Evolutionary conservation across 2,888 invertebrate genomes (phyloP).

Genomic region (Microdon myrmicae): DNA sequence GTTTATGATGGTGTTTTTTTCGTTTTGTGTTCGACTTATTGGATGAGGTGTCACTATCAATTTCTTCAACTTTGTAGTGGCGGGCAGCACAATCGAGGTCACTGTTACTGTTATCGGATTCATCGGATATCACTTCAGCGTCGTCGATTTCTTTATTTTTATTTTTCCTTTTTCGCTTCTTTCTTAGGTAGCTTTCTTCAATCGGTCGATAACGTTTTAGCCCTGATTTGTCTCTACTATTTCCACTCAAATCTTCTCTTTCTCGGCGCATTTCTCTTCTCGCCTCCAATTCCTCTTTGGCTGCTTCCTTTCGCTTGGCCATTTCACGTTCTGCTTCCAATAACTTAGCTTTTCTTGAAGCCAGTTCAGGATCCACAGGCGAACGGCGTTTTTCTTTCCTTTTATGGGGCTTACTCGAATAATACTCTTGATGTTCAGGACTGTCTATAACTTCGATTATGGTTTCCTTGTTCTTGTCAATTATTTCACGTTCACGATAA

Average conservation of each 20-base stretch:
- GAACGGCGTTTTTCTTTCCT: conserved; percentile 56
- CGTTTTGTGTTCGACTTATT: conserved; percentile 54
- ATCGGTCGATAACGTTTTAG: conserved; percentile 55
- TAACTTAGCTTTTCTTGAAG: conserved; percentile 74
- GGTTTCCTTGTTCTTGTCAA: conserved; percentile 47
- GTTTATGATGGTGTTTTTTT: conserved; percentile 61
- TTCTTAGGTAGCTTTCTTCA: conserved; percentile 49
- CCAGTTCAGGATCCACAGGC: conserved; percentile 68
- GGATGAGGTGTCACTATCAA: conserved; percentile 53
- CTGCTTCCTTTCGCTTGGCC: conserved; percentile 80
- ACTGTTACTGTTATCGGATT: conserved; percentile 37
- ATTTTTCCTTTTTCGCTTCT: conserved; percentile 53
- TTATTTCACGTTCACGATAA: conserved; percentile 53
- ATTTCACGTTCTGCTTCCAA: conserved; percentile 80
- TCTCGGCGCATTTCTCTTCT: conserved; percentile 71
- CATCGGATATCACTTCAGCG: conserved; percentile 19
- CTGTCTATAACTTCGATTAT: conserved; percentile 68
- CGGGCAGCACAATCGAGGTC: conserved; percentile 19
- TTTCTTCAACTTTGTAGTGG: conserved; percentile 56
- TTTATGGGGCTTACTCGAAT: conserved; percentile 56
- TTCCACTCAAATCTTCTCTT: conserved; percentile 8
- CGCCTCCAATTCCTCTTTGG: conserved; percentile 78
- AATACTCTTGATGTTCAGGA: conserved; percentile 60
- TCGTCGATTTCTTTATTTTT: conserved; percentile 29
- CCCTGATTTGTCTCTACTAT: conserved; percentile 27